Base-by-base conservation (phyloP, 2,113 vertebrate species). In the Myotis yumanensis region DNA sequence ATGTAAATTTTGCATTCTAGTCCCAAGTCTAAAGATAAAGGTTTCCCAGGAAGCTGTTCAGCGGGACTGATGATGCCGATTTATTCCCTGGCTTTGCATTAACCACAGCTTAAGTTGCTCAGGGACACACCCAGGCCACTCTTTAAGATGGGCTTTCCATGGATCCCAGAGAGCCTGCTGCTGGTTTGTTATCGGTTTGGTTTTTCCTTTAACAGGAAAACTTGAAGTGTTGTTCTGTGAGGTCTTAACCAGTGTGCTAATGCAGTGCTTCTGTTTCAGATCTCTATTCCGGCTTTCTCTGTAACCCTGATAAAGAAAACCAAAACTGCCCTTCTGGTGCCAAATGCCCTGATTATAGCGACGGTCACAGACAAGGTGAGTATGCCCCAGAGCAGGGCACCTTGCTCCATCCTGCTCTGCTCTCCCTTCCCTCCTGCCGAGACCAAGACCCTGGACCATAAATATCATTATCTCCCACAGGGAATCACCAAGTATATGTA, bases 261-360 rank as follows among this genome's bases (percentile, higher is more conserved):
- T 7, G 4, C 11, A 0, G 16, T 91, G 25, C 18, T 97, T 90
- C 95, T 96, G 18, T 98, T 98, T 96, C 98, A 99, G 99, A 99
- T 99, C 91, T 98, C 98, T 83, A 99, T 99, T 96, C 99, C 99
- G 0, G 99, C 98, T n/a, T 85, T 98, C 59, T 99, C 99, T 0
- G 98, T 99, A 92, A 99, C 98, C 7, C 96, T 99, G 82, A 97
- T 99, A 97, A 99, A 99, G 98, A 99, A 99, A 98, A 99, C 99
- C 40, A 99, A 99, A 98, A 99, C 99, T 32, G 99, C 99, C 51
- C 99, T 99, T 91, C 97, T 99, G 96, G 98, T 99, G 98, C 99
- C 99, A 98, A 99, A 99, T 85, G 99, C 99, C 62, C 96, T 99
- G 90, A 98, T 99, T 90, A 98, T 99, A 88, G 97, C 99, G 0